Conservation (phyloP, 1,140 invertebrate genomes). For the Aphaenogaster floridana region DNA sequence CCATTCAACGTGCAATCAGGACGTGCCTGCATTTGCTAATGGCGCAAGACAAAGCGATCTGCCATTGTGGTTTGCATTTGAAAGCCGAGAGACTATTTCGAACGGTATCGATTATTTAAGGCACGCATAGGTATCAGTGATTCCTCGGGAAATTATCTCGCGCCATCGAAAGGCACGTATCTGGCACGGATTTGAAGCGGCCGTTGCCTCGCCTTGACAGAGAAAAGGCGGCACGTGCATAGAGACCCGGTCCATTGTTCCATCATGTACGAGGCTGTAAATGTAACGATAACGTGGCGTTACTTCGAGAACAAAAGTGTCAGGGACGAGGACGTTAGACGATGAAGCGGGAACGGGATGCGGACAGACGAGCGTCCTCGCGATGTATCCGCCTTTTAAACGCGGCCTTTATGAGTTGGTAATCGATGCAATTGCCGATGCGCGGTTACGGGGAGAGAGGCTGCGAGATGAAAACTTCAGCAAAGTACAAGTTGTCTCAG, state of each 20-base stretch:
- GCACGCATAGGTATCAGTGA: slow-evolving; percentile 38
- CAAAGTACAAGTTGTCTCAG: not conserved
- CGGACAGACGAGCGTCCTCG: slow-evolving; percentile 53
- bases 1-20: slow-evolving; percentile 7
- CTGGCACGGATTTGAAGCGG: slow-evolving; percentile 28
- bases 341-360: slow-evolving; percentile 46
- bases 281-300: slow-evolving; percentile 62
- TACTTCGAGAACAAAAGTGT: slow-evolving; percentile 51
- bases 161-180: slow-evolving; percentile 20
- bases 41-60: slow-evolving; percentile 46
- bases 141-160: slow-evolving; percentile 46
- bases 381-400: slow-evolving; percentile 50
- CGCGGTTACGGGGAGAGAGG: not conserved
- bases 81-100: slow-evolving; percentile 34
- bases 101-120: slow-evolving; percentile 56
- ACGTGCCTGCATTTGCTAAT: slow-evolving; percentile 45
- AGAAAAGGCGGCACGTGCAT: slow-evolving; percentile 39
- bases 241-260: slow-evolving; percentile 53
- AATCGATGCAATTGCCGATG: slow-evolving; percentile 67
- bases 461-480: not conserved
- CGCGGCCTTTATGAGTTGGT: slow-evolving; percentile 66
- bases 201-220: slow-evolving; percentile 3
- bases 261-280: slow-evolving; percentile 39
- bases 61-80: slow-evolving; percentile 19
- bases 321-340: slow-evolving; percentile 49